phyloP scores from a whole-genome alignment of 2,797 vertebrate species.

The Artibeus lituratus region DNA sequence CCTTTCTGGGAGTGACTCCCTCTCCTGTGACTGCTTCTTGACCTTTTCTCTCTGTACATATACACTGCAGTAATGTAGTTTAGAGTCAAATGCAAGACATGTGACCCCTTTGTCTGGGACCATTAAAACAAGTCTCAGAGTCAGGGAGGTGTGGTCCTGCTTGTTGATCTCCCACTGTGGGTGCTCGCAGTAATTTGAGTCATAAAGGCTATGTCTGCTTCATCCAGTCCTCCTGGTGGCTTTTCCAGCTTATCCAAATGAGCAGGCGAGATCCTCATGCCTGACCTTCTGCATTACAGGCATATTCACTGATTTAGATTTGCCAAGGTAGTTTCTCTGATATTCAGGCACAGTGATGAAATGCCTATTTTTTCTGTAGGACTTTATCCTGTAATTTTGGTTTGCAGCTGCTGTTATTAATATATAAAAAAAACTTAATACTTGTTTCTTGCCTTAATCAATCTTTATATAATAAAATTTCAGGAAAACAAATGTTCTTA shows the following conservation, averaged over 20 bases:
- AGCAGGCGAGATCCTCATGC: neutral
- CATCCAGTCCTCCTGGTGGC: neutral
- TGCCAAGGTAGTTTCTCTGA: neutral
- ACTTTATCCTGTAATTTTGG: neutral
- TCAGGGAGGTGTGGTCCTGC: neutral
- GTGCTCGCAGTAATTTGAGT: neutral
- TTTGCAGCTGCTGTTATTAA: neutral
- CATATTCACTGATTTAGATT: neutral
- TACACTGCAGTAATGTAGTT: neutral
- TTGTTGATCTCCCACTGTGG: accelerated
- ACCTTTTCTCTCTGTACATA: neutral
- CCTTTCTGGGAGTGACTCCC: neutral
- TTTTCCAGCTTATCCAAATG: neutral
- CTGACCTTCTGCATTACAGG: neutral
- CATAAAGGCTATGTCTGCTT: neutral
- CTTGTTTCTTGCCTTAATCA: neutral
- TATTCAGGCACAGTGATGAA: neutral
- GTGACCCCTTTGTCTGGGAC: neutral
- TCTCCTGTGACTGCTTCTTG: neutral
- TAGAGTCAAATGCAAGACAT: neutral
- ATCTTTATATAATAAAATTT: neutral
- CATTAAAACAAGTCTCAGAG: neutral
- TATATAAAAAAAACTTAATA: neutral
- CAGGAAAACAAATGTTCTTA: neutral
- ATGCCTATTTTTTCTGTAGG: neutral